Conservation (phyloP, 2,113 vertebrate species). For the Tauraco erythrolophus region DNA sequence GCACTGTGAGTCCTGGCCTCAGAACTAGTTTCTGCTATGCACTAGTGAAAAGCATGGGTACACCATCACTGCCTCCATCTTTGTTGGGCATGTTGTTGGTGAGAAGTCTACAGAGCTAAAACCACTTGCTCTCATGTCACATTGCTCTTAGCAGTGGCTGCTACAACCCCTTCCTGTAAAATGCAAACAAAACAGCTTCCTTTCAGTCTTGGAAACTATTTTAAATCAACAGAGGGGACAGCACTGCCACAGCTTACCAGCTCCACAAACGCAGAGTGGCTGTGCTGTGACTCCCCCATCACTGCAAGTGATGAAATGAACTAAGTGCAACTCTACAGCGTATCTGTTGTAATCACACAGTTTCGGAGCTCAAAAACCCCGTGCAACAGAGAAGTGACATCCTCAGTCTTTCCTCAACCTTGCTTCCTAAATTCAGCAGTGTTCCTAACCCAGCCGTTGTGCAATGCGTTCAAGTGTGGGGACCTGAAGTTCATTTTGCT, state of each 20-base stretch:
- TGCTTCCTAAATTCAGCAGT: not conserved
- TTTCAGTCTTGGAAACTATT: not conserved
- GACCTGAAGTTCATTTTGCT: not conserved
- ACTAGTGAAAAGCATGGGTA: not conserved
- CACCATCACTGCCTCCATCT: not conserved
- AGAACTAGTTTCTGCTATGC: not conserved
- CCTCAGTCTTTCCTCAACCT: not conserved
- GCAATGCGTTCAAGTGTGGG: rapidly evolving
- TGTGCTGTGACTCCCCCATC: not conserved
- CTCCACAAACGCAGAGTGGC: not conserved
- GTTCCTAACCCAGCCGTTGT: not conserved
- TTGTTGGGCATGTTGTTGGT: not conserved
- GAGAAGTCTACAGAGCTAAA: not conserved
- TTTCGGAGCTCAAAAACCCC: not conserved
- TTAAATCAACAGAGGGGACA: not conserved
- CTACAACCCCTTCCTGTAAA: not conserved
- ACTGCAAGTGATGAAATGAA: not conserved
- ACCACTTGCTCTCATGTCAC: not conserved
- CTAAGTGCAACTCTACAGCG: not conserved
- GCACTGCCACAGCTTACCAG: not conserved
- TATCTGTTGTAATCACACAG: not conserved
- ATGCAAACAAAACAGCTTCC: not conserved
- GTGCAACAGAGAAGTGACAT: not conserved
- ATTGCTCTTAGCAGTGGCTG: not conserved
- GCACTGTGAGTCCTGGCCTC: not conserved